Evolutionary conservation across 2,113 vertebrate species (phyloP).

Genomic region (Caranx melampygus): DNA sequence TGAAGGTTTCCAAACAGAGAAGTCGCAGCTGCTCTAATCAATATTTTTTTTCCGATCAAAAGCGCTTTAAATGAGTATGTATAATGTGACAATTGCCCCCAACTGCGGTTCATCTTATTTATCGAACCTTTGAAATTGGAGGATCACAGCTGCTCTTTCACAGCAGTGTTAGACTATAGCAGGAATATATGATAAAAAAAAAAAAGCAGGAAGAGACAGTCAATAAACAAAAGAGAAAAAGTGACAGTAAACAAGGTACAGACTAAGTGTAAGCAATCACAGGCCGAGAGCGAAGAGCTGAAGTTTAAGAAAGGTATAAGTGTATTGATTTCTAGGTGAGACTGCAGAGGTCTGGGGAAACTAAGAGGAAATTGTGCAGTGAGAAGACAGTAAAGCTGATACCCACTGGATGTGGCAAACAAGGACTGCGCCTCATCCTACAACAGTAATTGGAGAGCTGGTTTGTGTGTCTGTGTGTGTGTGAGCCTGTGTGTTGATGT

Average conservation of each 20-base stretch:
- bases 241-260: not conserved
- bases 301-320: not conserved
- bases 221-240: slow-evolving; percentile 9
- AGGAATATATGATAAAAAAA: not conserved
- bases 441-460: too few species aligned
- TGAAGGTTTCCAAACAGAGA: not conserved
- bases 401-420: not conserved
- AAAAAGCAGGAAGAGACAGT: not conserved
- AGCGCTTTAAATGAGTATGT: too few species aligned
- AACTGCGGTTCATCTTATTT: not conserved
- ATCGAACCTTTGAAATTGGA: too few species aligned
- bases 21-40: not conserved
- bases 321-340: not conserved
- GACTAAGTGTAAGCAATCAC: not conserved
- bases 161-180: not conserved
- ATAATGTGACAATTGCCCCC: not conserved
- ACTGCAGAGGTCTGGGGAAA: not conserved
- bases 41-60: not conserved
- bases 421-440: not conserved
- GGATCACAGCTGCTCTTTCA: not conserved
- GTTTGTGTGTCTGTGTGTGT: too few species aligned
- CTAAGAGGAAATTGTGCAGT: not conserved
- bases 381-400: not conserved
- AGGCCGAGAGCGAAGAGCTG: not conserved
- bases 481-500: too few species aligned